These are phyloP conservation scores for Molorchus minor DNA, from an alignment of 2,888 invertebrate genomes.

Conservation along the genomic window DNA sequence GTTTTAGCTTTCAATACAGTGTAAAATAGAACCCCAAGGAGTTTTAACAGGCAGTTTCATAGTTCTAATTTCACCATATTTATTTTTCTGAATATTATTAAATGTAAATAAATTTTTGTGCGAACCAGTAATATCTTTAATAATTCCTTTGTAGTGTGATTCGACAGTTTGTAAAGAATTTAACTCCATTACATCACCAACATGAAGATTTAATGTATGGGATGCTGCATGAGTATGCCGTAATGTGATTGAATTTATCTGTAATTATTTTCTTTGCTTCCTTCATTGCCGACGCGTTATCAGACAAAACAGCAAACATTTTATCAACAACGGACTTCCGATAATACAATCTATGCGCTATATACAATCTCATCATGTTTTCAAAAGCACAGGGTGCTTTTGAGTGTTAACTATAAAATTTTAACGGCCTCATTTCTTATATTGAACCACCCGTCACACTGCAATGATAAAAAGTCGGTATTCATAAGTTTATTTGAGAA, in stretches of 20 bases:
- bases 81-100: conserved; percentile 26
- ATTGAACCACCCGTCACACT: too few relatives aligned
- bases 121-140: conserved; percentile 30
- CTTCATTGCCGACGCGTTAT: conserved; percentile 45
- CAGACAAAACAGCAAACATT: conserved; percentile 25
- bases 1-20: conserved; percentile 11
- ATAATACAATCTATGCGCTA: too few relatives aligned
- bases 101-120: conserved; percentile 25
- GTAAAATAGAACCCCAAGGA: conserved; percentile 30
- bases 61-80: conserved; percentile 10
- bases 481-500: too few relatives aligned
- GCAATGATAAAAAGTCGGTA: too few relatives aligned
- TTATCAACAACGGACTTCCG: too few relatives aligned
- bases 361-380: too few relatives aligned
- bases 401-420: too few relatives aligned
- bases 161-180: conserved; percentile 26
- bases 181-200: conserved; percentile 29
- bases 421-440: too few relatives aligned
- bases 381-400: too few relatives aligned
- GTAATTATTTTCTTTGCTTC: conserved; percentile 35
- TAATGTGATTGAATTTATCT: conserved; percentile 39
- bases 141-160: conserved; percentile 26
- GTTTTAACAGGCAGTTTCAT: conserved; percentile 32
- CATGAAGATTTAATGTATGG: conserved; percentile 43
- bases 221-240: conserved; percentile 33